Conservation (phyloP, 2,113 vertebrate species). For the Potamarius usumacintae region DNA sequence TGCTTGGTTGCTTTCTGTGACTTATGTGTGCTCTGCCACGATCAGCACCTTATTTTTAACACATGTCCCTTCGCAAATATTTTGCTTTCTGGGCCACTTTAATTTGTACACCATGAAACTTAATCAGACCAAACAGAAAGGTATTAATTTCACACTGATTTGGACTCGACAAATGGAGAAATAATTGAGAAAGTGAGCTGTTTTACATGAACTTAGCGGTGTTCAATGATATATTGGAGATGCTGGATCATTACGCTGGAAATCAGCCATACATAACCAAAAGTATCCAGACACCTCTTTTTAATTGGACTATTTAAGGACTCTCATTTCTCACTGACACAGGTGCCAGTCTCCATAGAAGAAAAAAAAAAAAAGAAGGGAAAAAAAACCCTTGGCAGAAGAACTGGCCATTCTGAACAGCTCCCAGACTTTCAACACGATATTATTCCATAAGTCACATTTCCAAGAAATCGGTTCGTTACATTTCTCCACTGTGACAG, state of each 20-base stretch:
- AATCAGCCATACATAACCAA: not conserved
- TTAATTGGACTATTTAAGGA: not conserved
- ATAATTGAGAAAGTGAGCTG: not conserved
- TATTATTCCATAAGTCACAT: not conserved
- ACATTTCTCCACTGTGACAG: not conserved
- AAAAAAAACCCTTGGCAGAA: not conserved
- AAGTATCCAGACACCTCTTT: no score
- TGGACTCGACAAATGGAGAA: not conserved
- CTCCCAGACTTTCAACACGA: not conserved
- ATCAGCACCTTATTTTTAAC: not conserved
- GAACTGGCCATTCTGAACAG: not conserved
- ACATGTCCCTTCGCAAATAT: not conserved
- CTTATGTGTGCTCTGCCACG: not conserved
- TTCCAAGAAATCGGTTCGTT: not conserved
- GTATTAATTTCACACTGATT: not conserved
- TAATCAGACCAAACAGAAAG: not conserved
- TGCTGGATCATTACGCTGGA: not conserved
- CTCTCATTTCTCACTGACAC: not conserved
- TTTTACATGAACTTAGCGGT: not conserved
- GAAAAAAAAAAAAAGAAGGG: not conserved
- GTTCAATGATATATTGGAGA: not conserved
- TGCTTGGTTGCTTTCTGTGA: not conserved
- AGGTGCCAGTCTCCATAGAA: not conserved
- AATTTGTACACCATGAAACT: not conserved
- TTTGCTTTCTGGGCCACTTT: not conserved